phyloP scores from a whole-genome alignment of 2,888 invertebrate species.

The Cryptophagus acutangulus region DNA sequence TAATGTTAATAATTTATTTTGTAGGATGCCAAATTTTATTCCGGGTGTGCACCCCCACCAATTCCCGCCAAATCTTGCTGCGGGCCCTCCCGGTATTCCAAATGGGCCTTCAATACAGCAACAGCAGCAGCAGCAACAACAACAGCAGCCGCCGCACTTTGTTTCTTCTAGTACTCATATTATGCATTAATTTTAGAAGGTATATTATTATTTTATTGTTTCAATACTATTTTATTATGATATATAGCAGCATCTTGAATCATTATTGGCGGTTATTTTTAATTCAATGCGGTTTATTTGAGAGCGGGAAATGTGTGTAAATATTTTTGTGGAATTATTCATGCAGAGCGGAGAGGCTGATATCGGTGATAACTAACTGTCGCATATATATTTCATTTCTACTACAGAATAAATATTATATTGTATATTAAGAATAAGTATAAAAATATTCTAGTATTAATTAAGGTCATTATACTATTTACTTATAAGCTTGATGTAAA shows the following conservation, averaged over 20 bases:
- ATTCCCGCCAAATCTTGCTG: neutral
- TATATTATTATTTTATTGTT: neutral
- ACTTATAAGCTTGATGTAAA: too few species aligned
- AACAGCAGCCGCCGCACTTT: slow-evolving; percentile 21
- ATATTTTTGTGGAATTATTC: neutral
- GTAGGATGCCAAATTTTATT: slow-evolving; percentile 7
- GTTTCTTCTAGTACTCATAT: slow-evolving; percentile 32
- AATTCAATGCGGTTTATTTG: too few species aligned
- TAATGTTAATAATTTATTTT: neutral
- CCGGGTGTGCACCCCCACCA: neutral
- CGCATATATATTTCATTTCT: too few species aligned
- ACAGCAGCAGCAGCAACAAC: neutral
- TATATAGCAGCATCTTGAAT: slow-evolving; percentile 1
- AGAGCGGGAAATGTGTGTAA: too few species aligned
- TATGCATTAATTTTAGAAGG: slow-evolving; percentile 23
- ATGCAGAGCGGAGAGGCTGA: neutral
- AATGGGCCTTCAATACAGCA: slow-evolving; percentile 29
- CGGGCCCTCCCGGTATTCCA: slow-evolving; percentile 15
- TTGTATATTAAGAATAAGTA: too few species aligned
- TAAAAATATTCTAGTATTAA: too few species aligned
- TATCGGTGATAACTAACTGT: too few species aligned
- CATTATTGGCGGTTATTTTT: neutral
- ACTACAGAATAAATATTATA: too few species aligned
- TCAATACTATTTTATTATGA: neutral
- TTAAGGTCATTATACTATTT: too few species aligned